Percentiles rank a stretch among this genome's conserved stretches.
These are phyloP conservation scores for Hipposideros larvatus DNA, from an alignment of 2,797 vertebrate genomes.

Conservation along the genomic window DNA sequence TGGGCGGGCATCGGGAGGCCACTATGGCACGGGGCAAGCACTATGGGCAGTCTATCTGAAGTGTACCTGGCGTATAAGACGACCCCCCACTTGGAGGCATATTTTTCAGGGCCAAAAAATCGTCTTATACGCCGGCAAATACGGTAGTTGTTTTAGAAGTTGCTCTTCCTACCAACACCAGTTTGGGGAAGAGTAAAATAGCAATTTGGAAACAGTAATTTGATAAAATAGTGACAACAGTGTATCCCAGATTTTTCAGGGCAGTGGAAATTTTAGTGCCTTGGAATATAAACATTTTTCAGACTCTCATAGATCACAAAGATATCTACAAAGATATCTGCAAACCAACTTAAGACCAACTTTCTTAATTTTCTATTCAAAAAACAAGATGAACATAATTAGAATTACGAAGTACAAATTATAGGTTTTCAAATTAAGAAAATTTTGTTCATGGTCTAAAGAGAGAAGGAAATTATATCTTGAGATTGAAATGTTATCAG, in stretches of 20 bases:
- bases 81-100: no score
- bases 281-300: background rate
- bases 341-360: background rate
- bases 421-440: background rate
- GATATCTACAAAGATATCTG: background rate
- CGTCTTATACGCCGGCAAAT: no score
- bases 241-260: background rate
- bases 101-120: no score
- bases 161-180: slow-evolving; percentile 6
- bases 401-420: background rate
- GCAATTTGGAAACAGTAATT: background rate
- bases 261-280: background rate
- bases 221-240: background rate
- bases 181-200: background rate
- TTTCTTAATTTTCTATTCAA: slow-evolving; percentile 27
- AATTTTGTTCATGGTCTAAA: background rate
- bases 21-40: no score
- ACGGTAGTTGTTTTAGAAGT: slow-evolving; percentile 25
- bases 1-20: no score
- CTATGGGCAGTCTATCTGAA: no score
- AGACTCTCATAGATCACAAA: background rate
- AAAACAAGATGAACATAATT: background rate
- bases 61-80: no score
- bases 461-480: background rate
- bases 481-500: background rate